A percentile compares a stretch with the other conserved stretches of the same genome.
These are phyloP conservation scores for Hycleus cichorii DNA, from an alignment of 1,140 invertebrate species.

Conservation along the genomic window DNA sequence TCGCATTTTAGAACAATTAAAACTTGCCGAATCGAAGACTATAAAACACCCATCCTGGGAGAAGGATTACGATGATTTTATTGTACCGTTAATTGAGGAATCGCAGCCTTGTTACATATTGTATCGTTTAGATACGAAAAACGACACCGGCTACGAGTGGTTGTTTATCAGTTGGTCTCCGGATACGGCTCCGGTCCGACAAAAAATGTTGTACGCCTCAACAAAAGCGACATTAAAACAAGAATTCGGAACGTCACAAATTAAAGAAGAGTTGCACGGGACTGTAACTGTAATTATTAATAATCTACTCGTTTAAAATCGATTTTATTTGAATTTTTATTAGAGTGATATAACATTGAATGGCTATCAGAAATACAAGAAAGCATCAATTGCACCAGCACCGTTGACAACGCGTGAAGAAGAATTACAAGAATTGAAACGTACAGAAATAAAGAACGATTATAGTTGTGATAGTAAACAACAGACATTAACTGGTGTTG, in stretches of 20 bases:
- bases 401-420: slow-evolving; percentile 86
- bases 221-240: slow-evolving; percentile 96
- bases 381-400: slow-evolving; percentile 69
- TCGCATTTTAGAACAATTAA: slow-evolving; percentile 65
- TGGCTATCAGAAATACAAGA: slow-evolving; percentile 75
- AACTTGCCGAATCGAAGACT: slow-evolving; percentile 57
- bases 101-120: slow-evolving; percentile 91
- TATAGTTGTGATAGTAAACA: slow-evolving; percentile 79
- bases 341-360: slow-evolving; percentile 74
- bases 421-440: slow-evolving; percentile 73
- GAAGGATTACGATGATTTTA: slow-evolving; percentile 77
- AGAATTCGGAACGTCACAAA: slow-evolving; percentile 86
- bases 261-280: slow-evolving; percentile 89
- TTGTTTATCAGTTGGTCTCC: slow-evolving; percentile 92
- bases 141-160: slow-evolving; percentile 84
- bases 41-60: slow-evolving; percentile 69
- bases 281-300: slow-evolving; percentile 55
- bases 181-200: slow-evolving; percentile 77
- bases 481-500: slow-evolving; percentile 84
- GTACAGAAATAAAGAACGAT: slow-evolving; percentile 67
- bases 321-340: slow-evolving; percentile 15
- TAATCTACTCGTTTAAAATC: background rate
- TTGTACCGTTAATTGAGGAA: slow-evolving; percentile 70
- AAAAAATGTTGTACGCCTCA: slow-evolving; percentile 99
- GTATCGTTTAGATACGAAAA: slow-evolving; percentile 75